phyloP scores from a whole-genome alignment of 2,113 vertebrate species.

The Eublepharis macularius region DNA sequence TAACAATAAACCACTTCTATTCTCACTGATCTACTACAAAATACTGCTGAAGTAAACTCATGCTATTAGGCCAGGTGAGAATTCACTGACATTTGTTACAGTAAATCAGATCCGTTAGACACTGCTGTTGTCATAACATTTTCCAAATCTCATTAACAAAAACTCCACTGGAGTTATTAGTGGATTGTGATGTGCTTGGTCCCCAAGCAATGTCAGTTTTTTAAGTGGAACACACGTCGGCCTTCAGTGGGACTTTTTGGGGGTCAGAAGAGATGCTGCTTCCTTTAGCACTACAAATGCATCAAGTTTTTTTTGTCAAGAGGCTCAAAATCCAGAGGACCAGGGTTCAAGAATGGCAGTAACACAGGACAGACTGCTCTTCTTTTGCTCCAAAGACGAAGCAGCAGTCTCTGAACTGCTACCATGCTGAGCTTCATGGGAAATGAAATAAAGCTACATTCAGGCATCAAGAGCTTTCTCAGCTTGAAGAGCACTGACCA shows the following conservation, averaged over 20 bases:
- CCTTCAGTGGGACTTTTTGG: neutral
- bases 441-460: neutral
- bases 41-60: neutral
- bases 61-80: neutral
- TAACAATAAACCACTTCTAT: too few species aligned
- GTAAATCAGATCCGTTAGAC: neutral
- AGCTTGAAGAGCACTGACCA: neutral
- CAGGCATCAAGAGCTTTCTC: neutral
- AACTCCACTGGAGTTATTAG: neutral
- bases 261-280: neutral
- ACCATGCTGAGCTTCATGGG: neutral
- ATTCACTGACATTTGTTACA: neutral
- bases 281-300: neutral
- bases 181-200: too few species aligned
- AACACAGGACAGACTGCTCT: neutral
- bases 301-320: neutral
- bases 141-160: neutral
- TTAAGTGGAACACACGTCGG: neutral
- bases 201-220: neutral
- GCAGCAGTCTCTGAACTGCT: neutral
- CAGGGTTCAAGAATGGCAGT: neutral
- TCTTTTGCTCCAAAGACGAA: neutral
- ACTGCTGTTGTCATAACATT: too few species aligned
- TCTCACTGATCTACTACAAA: too few species aligned
- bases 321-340: too few species aligned